phyloP scores from a whole-genome alignment of 2,888 invertebrate genomes.

The Ophion costatus region DNA sequence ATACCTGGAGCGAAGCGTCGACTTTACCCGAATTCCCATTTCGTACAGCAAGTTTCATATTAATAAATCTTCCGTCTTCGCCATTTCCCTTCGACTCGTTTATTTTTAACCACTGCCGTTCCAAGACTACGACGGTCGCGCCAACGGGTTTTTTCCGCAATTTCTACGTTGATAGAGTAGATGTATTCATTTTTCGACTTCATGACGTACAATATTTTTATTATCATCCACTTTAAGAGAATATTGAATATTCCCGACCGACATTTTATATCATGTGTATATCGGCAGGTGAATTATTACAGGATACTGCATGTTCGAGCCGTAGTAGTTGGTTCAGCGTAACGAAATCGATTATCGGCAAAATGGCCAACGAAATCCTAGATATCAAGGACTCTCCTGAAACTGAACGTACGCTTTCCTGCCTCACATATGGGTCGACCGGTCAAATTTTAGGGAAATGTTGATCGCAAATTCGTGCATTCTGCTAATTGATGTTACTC shows the following conservation, averaged over 20 bases:
- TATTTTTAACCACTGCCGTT: conserved; percentile 7
- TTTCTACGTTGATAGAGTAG: conserved; percentile 19
- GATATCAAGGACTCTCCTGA: background rate
- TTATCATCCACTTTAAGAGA: background rate
- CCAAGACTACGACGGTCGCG: background rate
- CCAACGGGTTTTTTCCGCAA: conserved; percentile 1
- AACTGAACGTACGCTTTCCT: conserved; percentile 13
- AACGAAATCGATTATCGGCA: conserved; percentile 55
- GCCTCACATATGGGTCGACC: background rate
- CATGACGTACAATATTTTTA: background rate
- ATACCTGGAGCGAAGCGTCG: conserved; percentile 1
- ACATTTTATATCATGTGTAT: conserved; percentile 3
- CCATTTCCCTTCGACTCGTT: background rate
- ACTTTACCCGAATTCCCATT: conserved; percentile 20
- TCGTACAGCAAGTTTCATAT: conserved; percentile 44
- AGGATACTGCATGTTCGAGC: conserved; percentile 13
- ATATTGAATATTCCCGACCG: background rate
- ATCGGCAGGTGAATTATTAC: background rate
- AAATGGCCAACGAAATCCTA: conserved; percentile 30
- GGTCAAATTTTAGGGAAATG: conserved; percentile 5
- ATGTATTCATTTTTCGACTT: conserved; percentile 11
- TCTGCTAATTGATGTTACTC: background rate
- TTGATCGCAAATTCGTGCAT: background rate
- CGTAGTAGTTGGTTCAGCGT: conserved; percentile 22
- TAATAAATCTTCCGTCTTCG: conserved; percentile 46